Evolutionary conservation across 37 sponge, comb jelly and placozoan species (phyloP).

Genomic region (Halichondria panicea): DNA sequence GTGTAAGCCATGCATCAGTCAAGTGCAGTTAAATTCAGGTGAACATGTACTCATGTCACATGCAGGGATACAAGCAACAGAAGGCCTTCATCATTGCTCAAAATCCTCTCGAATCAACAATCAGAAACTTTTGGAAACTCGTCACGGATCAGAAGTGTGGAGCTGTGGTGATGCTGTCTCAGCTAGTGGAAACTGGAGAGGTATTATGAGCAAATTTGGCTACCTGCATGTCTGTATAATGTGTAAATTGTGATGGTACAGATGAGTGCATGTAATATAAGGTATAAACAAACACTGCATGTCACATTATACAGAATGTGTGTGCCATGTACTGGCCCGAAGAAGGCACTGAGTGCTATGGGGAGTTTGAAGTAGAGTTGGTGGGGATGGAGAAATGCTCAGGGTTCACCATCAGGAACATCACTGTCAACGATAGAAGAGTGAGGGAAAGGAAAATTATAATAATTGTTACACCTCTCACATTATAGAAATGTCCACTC

Average conservation of each 20-base stretch:
- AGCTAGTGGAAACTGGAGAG: constrained; percentile 37
- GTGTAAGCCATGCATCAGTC: constrained; percentile 43
- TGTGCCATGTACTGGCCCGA: constrained; percentile 80
- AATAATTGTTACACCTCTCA: no score
- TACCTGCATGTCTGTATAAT: no score
- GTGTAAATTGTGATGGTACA: no score
- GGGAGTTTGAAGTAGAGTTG: constrained; percentile 29
- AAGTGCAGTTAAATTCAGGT: no score
- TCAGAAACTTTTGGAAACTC: constrained; percentile 64
- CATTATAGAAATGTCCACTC: no score
- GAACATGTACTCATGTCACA: no score
- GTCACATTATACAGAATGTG: constrained; percentile 50
- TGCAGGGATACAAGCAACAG: constrained; percentile 62
- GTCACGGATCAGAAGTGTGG: constrained; percentile 39
- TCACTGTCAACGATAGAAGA: constrained; percentile 22
- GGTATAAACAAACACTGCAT: no score
- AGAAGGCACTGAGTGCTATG: constrained; percentile 9
- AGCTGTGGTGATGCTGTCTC: constrained; percentile 37
- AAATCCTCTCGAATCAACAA: constrained; percentile 47
- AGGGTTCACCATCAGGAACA: constrained; percentile 33
- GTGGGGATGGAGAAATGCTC: constrained; percentile 18
- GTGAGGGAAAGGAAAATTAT: no score
- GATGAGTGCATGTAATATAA: no score
- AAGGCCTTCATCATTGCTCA: constrained; percentile 73
- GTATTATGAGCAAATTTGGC: constrained; percentile 3